A percentile compares a stretch with the other conserved stretches of the same genome.
Conservation (phyloP, 2,888 invertebrate species). For the Carpatolechia fugitivella region DNA sequence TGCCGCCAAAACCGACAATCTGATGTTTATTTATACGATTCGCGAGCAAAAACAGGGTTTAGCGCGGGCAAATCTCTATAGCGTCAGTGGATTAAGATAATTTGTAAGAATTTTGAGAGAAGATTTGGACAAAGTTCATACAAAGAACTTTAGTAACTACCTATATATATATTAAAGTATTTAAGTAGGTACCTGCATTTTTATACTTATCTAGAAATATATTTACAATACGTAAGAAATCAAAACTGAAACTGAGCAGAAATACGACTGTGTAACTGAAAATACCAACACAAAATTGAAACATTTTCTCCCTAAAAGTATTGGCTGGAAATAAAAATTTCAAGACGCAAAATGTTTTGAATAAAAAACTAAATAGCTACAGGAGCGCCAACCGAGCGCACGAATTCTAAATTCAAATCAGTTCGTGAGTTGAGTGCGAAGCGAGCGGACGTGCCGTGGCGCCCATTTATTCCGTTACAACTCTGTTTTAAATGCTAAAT, state of each 20-base stretch:
- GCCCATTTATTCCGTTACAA: slow-evolving; percentile 68
- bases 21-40: slow-evolving; percentile 10
- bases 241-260: too few species aligned
- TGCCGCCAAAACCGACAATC: slow-evolving; percentile 9
- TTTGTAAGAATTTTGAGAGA: not conserved
- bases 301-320: slow-evolving; percentile 4
- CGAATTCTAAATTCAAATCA: slow-evolving; percentile 75
- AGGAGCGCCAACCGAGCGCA: slow-evolving; percentile 48
- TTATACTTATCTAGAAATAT: too few species aligned
- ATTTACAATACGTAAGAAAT: too few species aligned
- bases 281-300: not conserved
- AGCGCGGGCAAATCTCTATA: not conserved
- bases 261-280: not conserved
- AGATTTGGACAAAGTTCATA: too few species aligned
- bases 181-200: too few species aligned
- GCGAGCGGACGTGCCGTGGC: slow-evolving; percentile 61
- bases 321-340: slow-evolving; percentile 19
- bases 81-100: not conserved
- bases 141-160: too few species aligned
- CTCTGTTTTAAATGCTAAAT: slow-evolving; percentile 63
- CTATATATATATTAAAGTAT: too few species aligned
- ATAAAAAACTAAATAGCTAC: slow-evolving; percentile 39
- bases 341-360: slow-evolving; percentile 28
- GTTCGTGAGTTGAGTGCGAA: slow-evolving; percentile 71
- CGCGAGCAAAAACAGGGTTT: slow-evolving; percentile 1